Percentiles rank a stretch among this genome's conserved stretches.
These are phyloP conservation scores for Lepus timidus DNA, from an alignment of 2,113 vertebrate species.

Conservation along the genomic window DNA sequence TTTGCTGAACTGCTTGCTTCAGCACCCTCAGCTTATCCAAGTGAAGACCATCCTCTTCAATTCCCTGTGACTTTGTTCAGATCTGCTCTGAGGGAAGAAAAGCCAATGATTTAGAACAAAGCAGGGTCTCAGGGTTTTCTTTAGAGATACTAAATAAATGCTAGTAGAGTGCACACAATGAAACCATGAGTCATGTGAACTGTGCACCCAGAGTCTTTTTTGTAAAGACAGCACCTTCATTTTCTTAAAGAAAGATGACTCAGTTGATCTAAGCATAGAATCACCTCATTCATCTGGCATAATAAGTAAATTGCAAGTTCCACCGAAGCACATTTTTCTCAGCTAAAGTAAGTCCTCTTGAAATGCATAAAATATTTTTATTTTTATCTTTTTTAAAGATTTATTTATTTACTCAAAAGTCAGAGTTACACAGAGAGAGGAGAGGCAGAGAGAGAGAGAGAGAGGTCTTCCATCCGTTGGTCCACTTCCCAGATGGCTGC, in stretches of 20 bases:
- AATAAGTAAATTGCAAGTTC: slow-evolving; percentile 40
- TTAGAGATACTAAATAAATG: slow-evolving; percentile 14
- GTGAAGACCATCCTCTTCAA: not conserved
- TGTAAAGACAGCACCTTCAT: not conserved
- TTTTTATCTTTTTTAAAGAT: not conserved
- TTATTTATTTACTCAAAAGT: too few relatives aligned
- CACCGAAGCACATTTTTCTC: slow-evolving; percentile 18
- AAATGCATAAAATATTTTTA: slow-evolving; percentile 16
- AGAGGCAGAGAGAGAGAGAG: too few relatives aligned
- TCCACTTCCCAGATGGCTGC: too few relatives aligned
- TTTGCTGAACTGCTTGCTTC: not conserved
- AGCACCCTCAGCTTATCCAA: not conserved
- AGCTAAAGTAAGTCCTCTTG: slow-evolving; percentile 1
- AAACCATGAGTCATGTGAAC: slow-evolving; percentile 17
- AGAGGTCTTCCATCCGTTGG: too few relatives aligned
- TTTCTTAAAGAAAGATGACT: slow-evolving; percentile 64
- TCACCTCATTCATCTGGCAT: slow-evolving; percentile 44
- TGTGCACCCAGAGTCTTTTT: not conserved
- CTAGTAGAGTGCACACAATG: not conserved
- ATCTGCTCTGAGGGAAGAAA: slow-evolving; percentile 17
- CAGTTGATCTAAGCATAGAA: slow-evolving; percentile 7
- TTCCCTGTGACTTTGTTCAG: slow-evolving; percentile 46
- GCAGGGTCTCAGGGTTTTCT: not conserved
- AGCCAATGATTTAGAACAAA: not conserved
- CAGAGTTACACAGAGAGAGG: too few relatives aligned